Conservation (phyloP, 2,888 invertebrate species). For the Pilophorus perplexus region DNA sequence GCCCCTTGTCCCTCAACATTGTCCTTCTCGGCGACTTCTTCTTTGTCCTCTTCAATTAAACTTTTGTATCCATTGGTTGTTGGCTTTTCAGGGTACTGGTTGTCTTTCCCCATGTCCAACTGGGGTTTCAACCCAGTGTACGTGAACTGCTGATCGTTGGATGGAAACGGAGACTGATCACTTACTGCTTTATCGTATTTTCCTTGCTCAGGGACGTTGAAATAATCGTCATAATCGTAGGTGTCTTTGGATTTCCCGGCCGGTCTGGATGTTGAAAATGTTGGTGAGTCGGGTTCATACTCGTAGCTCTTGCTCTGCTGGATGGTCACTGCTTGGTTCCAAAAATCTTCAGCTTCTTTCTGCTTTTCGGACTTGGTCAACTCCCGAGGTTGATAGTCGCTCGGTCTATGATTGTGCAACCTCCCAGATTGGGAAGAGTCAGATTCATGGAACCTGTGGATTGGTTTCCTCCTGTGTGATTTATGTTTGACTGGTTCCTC, state of each 20-base stretch:
- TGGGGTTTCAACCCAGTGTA: conserved; percentile 43
- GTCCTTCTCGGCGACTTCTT: background rate
- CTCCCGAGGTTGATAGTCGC: conserved; percentile 11
- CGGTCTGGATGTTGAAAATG: conserved; percentile 29
- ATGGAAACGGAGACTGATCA: conserved; percentile 48
- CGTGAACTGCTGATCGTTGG: conserved; percentile 46
- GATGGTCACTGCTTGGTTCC: conserved; percentile 48
- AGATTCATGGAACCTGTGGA: conserved; percentile 8
- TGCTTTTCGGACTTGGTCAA: conserved; percentile 33
- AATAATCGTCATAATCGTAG: conserved; percentile 44
- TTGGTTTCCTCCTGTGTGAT: background rate
- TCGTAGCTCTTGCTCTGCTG: conserved; percentile 49
- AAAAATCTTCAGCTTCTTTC: conserved; percentile 49
- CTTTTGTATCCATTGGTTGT: background rate
- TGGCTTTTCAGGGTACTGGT: conserved; percentile 43
- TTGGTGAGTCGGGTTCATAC: conserved; percentile 41
- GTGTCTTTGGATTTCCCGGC: conserved; percentile 16
- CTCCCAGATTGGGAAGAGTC: conserved; percentile 6
- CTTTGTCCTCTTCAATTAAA: background rate
- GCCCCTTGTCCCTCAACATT: conserved; percentile 26
- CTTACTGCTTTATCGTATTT: conserved; percentile 33
- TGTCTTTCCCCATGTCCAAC: conserved; percentile 44
- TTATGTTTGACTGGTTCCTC: conserved; percentile 15
- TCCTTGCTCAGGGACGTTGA: conserved; percentile 34
- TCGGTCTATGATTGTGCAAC: conserved; percentile 12